Evolutionary conservation across 2,113 vertebrate genomes (phyloP), one percentile per base, ranked within the genome.

Genomic region (Platichthys flesus): DNA sequence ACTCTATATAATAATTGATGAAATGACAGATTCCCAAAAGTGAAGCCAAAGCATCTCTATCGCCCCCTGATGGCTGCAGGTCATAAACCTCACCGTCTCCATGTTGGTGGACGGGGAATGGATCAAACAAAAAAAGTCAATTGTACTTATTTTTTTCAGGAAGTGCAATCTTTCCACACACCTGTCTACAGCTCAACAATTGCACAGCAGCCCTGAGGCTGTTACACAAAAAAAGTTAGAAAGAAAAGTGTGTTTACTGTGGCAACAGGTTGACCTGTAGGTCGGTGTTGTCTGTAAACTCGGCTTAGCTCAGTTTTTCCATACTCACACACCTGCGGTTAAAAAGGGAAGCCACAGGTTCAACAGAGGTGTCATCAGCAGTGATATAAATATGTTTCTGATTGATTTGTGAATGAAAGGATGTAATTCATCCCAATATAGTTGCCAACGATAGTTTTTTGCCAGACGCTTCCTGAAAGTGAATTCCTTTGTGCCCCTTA

Each of bases 261-360:
- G 7, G 37, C 67, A 76, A 82, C 57, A 85, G 14, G 2, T 72
- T 56, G 12, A 56, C 14, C 15, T 0, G 21, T 84, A n/a, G 57
- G 26, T 42, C 18, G 0, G 15, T 80, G 78, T 82, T 88, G 45
- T 69, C 24, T 73, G 77, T 85, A 79, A 84, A 87, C 56, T 14
- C 1, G 5, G 47, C 6, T 56, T 35, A 68, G 54, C 47, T 35
- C 60, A 2, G 49, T 18, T 65, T 35, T 14, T 12, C 21, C 8
- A 12, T 2, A 15, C 0, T 49, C 23, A 60, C 62, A 61, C 18
- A 75, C n/a, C 70, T 61, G 55, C 59, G 24, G 31, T 51, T 6
- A 61, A 55, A 81, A 67, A 73, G 68, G 49, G 79, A 86, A 85
- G 60, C 63, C 68, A 52, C 14, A 3, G 0, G 2, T 21, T 47